Conservation (phyloP, 1,140 invertebrate species). For the Ooceraea biroi region DNA sequence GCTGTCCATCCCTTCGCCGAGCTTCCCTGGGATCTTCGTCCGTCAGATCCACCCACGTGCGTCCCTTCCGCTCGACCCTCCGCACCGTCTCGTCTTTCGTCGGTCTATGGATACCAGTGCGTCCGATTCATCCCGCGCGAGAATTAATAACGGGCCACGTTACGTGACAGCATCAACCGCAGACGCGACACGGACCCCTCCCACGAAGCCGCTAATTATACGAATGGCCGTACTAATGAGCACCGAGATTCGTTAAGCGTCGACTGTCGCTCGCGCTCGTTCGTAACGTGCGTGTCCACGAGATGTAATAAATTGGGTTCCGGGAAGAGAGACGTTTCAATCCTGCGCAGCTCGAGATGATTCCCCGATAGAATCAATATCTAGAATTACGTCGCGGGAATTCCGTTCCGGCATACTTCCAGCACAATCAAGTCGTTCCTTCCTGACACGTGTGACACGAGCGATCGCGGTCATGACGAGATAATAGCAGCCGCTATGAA, state of each 20-base stretch:
- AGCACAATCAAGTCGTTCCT: too few relatives aligned
- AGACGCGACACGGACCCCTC: slow-evolving; percentile 5
- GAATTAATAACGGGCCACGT: slow-evolving; percentile 56
- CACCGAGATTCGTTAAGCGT: slow-evolving; percentile 52
- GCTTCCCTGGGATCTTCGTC: background rate
- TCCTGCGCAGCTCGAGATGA: background rate
- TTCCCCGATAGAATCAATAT: background rate
- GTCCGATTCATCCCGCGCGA: slow-evolving; percentile 20
- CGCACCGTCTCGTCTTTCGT: slow-evolving; percentile 24
- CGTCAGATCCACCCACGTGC: slow-evolving; percentile 9
- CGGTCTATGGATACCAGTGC: background rate
- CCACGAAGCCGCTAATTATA: slow-evolving; percentile 43
- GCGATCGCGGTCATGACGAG: slow-evolving; percentile 46
- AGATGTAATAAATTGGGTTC: slow-evolving; percentile 9
- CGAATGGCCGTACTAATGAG: slow-evolving; percentile 34
- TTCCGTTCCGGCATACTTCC: too few relatives aligned
- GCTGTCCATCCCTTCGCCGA: background rate
- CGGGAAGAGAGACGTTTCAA: background rate
- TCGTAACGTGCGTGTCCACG: background rate
- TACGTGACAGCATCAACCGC: slow-evolving; percentile 33
- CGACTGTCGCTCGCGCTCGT: slow-evolving; percentile 8
- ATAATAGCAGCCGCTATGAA: slow-evolving; percentile 50
- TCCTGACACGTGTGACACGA: background rate
- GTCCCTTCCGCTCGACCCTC: background rate
- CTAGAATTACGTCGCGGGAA: too few relatives aligned